These are phyloP conservation scores for Capra hircus DNA, from an alignment of 2,113 vertebrate species.

Conservation along the genomic window DNA sequence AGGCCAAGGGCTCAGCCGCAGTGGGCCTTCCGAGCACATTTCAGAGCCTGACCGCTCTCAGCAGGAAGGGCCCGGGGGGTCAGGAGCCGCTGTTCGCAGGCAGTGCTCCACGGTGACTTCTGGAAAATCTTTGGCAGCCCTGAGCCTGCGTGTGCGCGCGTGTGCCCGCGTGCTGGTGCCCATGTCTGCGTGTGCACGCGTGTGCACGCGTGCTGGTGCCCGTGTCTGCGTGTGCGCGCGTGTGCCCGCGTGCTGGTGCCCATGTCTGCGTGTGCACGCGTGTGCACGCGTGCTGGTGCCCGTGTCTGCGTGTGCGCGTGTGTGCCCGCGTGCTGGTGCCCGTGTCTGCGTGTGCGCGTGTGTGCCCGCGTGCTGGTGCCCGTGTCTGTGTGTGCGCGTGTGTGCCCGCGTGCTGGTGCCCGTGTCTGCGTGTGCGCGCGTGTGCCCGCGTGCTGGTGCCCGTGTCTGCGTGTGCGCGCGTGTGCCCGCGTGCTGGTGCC, in stretches of 20 bases:
- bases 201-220: too few relatives aligned
- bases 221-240: too few relatives aligned
- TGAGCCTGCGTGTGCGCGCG: not conserved
- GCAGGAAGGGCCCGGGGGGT: not conserved
- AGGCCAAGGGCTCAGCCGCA: not conserved
- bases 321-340: too few relatives aligned
- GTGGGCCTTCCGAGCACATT: not conserved
- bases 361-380: not conserved
- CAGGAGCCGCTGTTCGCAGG: not conserved
- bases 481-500: not conserved
- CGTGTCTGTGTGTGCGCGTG: not conserved
- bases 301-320: not conserved
- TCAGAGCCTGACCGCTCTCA: not conserved
- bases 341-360: not conserved
- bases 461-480: too few relatives aligned
- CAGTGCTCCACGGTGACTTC: not conserved
- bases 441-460: too few relatives aligned
- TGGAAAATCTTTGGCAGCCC: not conserved
- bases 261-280: fast-evolving
- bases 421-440: too few relatives aligned
- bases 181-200: too few relatives aligned
- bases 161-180: not conserved
- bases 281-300: not conserved
- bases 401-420: not conserved
- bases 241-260: not conserved